Evolutionary conservation across 2,888 invertebrate genomes (phyloP), one percentile per base, ranked within the genome.

Genomic region (Celastrina argiolus): DNA sequence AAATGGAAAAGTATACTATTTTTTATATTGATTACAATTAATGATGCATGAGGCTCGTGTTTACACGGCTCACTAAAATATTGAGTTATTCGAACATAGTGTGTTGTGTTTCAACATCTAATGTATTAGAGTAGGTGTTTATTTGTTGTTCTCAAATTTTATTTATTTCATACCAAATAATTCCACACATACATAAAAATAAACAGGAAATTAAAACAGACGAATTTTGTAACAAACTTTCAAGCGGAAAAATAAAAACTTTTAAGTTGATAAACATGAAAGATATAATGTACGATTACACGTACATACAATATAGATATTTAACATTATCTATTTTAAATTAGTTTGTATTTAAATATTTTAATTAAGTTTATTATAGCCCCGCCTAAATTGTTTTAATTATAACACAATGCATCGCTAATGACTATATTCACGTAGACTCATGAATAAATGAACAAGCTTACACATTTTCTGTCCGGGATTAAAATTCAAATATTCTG

Each of bases 401-500:
- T 58, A 68, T 69, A 72, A 74, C 22, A 71, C 68, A 70, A 71
- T 73, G 72, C 71, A 70, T 63, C 58, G 45, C 68, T 63, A 66
- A 69, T 68, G 75, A 69, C 74, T 75, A 74, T 74, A 74, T 69
- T 65, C 56, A 65, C 58, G 18, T 59, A 80, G 80, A 80, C 80
- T 87, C 83, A 89, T 88, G 88, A 88, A 89, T 90, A 89, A 85
- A 82, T 85, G 86, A 87, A 80, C 79, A 80, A 83, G 83, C 84
- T 85, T 86, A 84, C 83, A 79, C 84, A 84, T 83, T 83, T 81
- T 80, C 81, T 80, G 82, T 78, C 74, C 78, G 75, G 84, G 87
- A 91, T 92, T 91, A 91, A 91, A 91, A 91, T 91, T 91, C 89
- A 91, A 91, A 91, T 91, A 91, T 91, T 91, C 90, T 84, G 89